A percentile compares a stretch with the other conserved stretches of the same genome.
Evolutionary conservation across 2,888 invertebrate genomes (phyloP).

Genomic region (Sipha maydis): DNA sequence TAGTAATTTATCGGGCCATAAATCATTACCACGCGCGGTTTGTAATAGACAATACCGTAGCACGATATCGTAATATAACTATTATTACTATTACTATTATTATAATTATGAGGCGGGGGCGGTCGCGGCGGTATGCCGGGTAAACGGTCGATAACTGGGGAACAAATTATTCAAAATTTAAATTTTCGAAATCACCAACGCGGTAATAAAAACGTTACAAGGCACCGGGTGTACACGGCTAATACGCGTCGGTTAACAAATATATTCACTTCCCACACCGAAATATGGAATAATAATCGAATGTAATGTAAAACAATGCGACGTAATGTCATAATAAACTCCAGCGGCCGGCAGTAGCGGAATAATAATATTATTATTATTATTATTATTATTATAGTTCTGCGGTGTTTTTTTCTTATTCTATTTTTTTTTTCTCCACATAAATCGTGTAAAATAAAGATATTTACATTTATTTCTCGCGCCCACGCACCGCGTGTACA

Average conservation of each 20-base stretch:
- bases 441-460: slow-evolving; percentile 41
- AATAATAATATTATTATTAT: too few relatives aligned
- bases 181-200: slow-evolving; percentile 17
- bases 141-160: not conserved
- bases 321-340: slow-evolving; percentile 45
- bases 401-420: not conserved
- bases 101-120: too few relatives aligned
- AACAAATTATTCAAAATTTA: slow-evolving; percentile 35
- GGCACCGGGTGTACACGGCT: not conserved
- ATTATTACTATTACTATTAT: too few relatives aligned
- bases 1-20: slow-evolving; percentile 25
- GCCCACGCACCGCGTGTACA: slow-evolving; percentile 2
- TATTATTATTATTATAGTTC: too few relatives aligned
- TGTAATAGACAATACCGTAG: not conserved
- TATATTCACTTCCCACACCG: slow-evolving; percentile 23
- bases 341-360: not conserved
- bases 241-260: slow-evolving; percentile 17
- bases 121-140: too few relatives aligned
- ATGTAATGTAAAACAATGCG: slow-evolving; percentile 38
- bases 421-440: not conserved
- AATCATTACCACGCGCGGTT: not conserved
- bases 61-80: too few relatives aligned
- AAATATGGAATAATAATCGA: slow-evolving; percentile 39
- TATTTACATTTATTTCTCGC: slow-evolving; percentile 16
- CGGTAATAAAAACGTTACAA: slow-evolving; percentile 28